Evolutionary conservation across 2,888 invertebrate species (phyloP), one percentile per base, ranked within the genome.

Genomic region (Deilephila porcellus): DNA sequence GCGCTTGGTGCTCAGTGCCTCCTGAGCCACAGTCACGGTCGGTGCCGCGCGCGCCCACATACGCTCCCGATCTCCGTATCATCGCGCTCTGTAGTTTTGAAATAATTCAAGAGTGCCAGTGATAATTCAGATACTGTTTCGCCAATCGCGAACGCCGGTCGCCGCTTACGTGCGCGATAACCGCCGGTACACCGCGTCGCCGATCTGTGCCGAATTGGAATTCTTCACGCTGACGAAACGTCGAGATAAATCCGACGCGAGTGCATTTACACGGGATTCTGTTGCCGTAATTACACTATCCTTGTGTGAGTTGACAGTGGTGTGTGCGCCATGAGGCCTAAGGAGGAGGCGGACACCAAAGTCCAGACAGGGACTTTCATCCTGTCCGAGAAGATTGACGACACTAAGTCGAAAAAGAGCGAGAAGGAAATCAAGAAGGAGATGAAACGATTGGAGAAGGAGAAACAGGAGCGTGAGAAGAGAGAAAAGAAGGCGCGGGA

Each of bases 321-420:
- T 45, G 76, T 76, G 82, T 84, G 85, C 76, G 78, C 74, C 76
- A 94, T 94, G 94, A 89, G 94, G 84, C 93, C 94, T 75, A 94
- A 94, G 84, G 94, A 93, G 77, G 90, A 91, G 83, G 74, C 76
- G 78, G 93, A 93, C 81, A 77, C 89, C 77, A 93, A 92, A 80
- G 83, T 93, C 86, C 93, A 94, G 79, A 90, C 91, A 76, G 95
- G 95, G 83, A 94, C 95, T 79, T 94, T 96, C 85, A 96, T 96
- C 75, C 86, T 96, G 81, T 94, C 95, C 80, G 96, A 96, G 85
- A 95, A 95, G 83, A 93, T 94, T 71, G 95, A 95, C 83, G 94
- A 95, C 81, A 91, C 93, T 73, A 93, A 94, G 86, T 88, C 90
- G 79, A 93, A 91, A 85, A 95, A 92, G 79, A 93, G 79, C 80